Evolutionary conservation across 2,888 invertebrate species (phyloP), one percentile per base, ranked within the genome.

Genomic region (Apomyelois bistriatella): DNA sequence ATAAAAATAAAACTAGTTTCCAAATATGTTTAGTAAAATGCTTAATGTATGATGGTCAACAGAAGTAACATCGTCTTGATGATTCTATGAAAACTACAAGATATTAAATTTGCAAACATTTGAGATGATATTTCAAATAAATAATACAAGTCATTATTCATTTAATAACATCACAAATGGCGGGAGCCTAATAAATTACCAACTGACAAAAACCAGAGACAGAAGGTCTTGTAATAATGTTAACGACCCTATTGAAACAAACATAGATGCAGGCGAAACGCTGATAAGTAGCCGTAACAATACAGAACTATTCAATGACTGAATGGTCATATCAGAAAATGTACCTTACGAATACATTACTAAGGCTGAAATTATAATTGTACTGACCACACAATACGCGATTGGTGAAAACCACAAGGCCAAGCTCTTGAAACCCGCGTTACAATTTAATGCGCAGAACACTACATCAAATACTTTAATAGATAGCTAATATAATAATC

Each of bases 371-470:
- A 12, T 2, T 51, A 13, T 6, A 28, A 9, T 13, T 32, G 12
- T 2, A 13, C 0, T 32, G 32, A 10, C 12, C 9, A 7, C 7
- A 41, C 16, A n/a, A 32, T 42, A 15, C 48, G 41, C 49, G 43
- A 52, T 49, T 37, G 41, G 55, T 51, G 53, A 59, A 64, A 66
- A 66, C 61, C 61, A 54, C 75, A 77, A 78, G 76, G 78, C 64
- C 73, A 68, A 63, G 65, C 69, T 65, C 68, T 68, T 62, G 69
- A 70, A 69, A 42, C 66, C 66, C 59, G 60, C 65, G 67, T 53
- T 64, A 62, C 60, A 67, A 58, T 64, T 62, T 56, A 64, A 64
- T 43, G 59, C 58, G 53, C 57, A 36, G 38, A 52, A 43, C 30
- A n/a, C 46, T 48, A 36, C 32, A 9, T 9, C 10, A 36, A 10